Evolutionary conservation across 2,113 vertebrate genomes (phyloP).

Genomic region (Anhinga rufa): DNA sequence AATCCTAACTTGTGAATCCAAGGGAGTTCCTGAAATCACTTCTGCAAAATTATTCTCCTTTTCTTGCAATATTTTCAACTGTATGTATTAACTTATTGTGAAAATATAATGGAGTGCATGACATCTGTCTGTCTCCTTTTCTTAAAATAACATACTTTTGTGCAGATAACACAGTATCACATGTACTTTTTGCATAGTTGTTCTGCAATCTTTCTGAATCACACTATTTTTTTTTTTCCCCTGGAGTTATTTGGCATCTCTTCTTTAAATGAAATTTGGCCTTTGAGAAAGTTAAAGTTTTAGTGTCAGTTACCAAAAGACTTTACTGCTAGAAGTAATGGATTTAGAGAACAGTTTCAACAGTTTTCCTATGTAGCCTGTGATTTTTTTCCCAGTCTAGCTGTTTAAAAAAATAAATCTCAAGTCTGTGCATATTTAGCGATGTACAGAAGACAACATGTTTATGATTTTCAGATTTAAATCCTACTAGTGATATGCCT

Average conservation of each 20-base stretch:
- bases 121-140: not conserved
- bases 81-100: not conserved
- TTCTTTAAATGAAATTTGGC: not conserved
- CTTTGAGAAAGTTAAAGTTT: not conserved
- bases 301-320: not conserved
- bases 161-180: not conserved
- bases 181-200: not conserved
- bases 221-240: not conserved
- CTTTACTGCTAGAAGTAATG: not conserved
- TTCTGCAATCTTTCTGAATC: not conserved
- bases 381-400: not conserved
- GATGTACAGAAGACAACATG: not conserved
- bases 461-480: not conserved
- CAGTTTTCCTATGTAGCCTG: not conserved
- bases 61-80: not conserved
- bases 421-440: not conserved
- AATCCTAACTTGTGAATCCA: constrained; percentile 51
- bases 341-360: not conserved
- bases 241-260: not conserved
- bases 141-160: not conserved
- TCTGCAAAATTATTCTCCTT: constrained; percentile 18
- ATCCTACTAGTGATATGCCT: not conserved
- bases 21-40: constrained; percentile 33
- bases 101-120: constrained; percentile 57
- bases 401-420: not conserved